Base-by-base conservation (phyloP, 1,140 invertebrate genomes). In the Epicauta chinensis region DNA sequence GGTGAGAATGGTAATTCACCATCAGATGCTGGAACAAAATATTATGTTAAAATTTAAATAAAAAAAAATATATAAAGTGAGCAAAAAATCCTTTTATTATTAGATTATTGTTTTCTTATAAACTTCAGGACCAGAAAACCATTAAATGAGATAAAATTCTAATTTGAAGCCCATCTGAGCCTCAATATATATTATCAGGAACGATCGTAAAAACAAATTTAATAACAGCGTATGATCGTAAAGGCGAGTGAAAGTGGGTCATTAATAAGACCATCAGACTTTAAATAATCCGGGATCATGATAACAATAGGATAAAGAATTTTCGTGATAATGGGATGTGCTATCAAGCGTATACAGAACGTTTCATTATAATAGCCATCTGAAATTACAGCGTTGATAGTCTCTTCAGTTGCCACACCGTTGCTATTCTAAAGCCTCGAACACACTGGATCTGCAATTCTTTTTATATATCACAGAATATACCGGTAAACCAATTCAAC, bases 1-100 rank as follows among this genome's bases (percentile, higher is more conserved):
- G 79, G 77, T 1, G 78, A 78, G 2, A 80, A 61, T 2, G 71
- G 69, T 14, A 79, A 65, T 9, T 76, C 77, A 0, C 72, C 74
- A 48, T 79, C 76, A 49, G 75, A 72, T 30, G 77, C 79, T 80
- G 69, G 7, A 71, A 71, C 4, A 23, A 7, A 23, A 3, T n/a
- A n/a, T n/a, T n/a, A n/a, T n/a, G n/a, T n/a, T n/a, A n/a, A n/a
- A n/a, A n/a, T n/a, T n/a, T n/a, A n/a, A 57, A 55, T 34, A 31
- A 50, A 42, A 35, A 57, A 43, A 14, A 55, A 51, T 56, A 46
- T 31, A 47, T 13, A 48, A 46, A 16, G 7, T 4, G n/a, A 46
- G 7, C 13, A 30, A 44, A n/a, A n/a, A n/a, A n/a, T n/a, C n/a
- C n/a, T n/a, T n/a, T n/a, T n/a, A n/a, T n/a, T n/a, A n/a, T n/a